phyloP scores from a whole-genome alignment of 2,113 vertebrate species.

The Dromaius novaehollandiae region DNA sequence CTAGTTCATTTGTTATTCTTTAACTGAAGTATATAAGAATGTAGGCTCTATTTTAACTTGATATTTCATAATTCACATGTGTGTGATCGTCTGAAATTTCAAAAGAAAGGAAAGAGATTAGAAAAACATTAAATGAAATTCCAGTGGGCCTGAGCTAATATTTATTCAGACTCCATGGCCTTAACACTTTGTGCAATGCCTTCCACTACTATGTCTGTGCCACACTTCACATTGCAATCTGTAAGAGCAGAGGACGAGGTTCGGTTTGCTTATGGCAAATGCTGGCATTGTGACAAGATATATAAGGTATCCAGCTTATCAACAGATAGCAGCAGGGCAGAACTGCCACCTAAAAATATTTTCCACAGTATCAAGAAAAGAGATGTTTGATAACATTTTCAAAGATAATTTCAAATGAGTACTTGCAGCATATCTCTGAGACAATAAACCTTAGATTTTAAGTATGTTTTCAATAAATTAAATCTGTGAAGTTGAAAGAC shows the following conservation, averaged over 20 bases:
- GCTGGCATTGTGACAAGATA: background rate
- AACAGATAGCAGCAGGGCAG: background rate
- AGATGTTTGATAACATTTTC: background rate
- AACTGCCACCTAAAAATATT: background rate
- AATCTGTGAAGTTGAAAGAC: background rate
- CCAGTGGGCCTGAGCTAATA: background rate
- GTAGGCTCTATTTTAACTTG: background rate
- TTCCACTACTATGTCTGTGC: slow-evolving; percentile 6
- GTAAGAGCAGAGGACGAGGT: background rate
- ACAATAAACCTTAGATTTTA: background rate
- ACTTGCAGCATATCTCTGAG: background rate
- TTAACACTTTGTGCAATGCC: slow-evolving; percentile 12
- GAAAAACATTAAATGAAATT: slow-evolving; percentile 43
- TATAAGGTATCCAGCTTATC: slow-evolving; percentile 10
- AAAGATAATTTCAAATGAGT: background rate
- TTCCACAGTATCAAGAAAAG: background rate
- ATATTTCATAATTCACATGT: slow-evolving; percentile 15
- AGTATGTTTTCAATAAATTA: background rate
- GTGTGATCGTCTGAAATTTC: slow-evolving; percentile 2
- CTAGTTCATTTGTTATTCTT: background rate
- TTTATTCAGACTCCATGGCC: slow-evolving; percentile 34
- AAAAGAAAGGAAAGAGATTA: slow-evolving; percentile 19
- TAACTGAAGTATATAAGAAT: background rate
- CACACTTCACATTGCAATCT: background rate
- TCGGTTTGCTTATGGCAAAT: background rate